Conservation (phyloP, 2,888 invertebrate genomes). For the Tipula helvola region DNA sequence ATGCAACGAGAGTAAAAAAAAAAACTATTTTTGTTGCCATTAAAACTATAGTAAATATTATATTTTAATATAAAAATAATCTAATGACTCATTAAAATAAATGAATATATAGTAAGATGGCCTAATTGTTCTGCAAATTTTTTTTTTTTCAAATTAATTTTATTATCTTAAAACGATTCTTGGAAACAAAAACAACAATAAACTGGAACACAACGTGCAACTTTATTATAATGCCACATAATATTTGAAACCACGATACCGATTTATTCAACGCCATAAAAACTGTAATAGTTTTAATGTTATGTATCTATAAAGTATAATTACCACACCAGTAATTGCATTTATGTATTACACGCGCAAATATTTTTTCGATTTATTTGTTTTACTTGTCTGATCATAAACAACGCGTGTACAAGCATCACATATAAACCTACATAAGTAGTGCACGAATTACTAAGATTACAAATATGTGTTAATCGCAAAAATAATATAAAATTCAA, state of each 20-base stretch:
- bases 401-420: not conserved
- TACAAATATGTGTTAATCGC: not conserved
- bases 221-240: not conserved
- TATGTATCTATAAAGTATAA: not conserved
- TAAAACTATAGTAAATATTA: not conserved
- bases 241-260: not conserved
- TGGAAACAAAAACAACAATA: too few relatives aligned
- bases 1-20: not conserved
- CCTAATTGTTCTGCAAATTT: not conserved
- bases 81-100: not conserved
- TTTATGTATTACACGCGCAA: not conserved
- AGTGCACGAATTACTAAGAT: not conserved
- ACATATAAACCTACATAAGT: not conserved
- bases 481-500: not conserved
- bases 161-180: not conserved
- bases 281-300: not conserved
- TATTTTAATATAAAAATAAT: not conserved
- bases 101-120: not conserved
- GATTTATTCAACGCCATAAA: not conserved
- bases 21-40: not conserved
- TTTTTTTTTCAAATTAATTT: not conserved
- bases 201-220: not conserved
- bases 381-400: not conserved
- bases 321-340: not conserved
- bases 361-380: not conserved